Evolutionary conservation across 2,113 vertebrate genomes (phyloP).

Genomic region (Fulmarus glacialis): DNA sequence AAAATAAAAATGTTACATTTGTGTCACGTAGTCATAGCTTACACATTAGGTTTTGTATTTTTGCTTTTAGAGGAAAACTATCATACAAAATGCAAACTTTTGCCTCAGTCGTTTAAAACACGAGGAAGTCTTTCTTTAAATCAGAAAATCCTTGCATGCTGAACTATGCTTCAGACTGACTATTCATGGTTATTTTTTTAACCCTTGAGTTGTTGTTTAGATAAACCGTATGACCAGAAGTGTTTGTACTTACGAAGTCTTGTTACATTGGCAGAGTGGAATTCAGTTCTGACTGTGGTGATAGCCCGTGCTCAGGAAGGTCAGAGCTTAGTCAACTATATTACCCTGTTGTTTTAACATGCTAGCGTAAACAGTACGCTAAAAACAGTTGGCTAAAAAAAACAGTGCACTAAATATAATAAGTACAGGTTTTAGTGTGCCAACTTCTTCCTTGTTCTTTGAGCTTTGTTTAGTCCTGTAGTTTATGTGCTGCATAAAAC

Average conservation of each 20-base stretch:
- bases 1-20: not conserved
- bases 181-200: not conserved
- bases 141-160: accelerated
- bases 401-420: accelerated
- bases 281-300: not conserved
- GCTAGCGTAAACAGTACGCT: accelerated
- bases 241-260: accelerated
- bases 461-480: not conserved
- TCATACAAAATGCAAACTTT: not conserved
- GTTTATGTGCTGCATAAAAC: not conserved
- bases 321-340: not conserved
- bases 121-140: not conserved
- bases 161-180: not conserved
- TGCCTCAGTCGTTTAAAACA: not conserved
- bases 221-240: not conserved
- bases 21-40: not conserved
- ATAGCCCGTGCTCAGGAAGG: not conserved
- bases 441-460: not conserved
- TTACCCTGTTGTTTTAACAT: not conserved
- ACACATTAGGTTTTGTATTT: not conserved
- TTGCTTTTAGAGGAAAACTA: not conserved
- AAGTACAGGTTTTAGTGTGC: not conserved
- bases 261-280: not conserved
- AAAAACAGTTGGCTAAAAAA: not conserved
- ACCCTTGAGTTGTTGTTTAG: not conserved